phyloP scores from a whole-genome alignment of 2,797 vertebrate species.

The Galagoides demidoff region DNA sequence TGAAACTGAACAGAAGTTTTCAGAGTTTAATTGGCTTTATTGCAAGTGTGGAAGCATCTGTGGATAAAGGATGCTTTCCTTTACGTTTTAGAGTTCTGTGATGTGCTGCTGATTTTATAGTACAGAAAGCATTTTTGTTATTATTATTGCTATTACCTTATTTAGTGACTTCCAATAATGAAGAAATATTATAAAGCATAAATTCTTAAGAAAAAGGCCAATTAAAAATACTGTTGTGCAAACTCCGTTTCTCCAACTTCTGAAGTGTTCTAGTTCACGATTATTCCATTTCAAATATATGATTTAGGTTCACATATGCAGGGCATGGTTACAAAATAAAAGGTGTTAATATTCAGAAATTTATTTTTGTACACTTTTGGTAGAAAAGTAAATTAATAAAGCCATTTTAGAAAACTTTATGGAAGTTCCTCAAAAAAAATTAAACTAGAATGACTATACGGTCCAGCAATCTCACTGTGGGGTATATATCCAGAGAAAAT shows the following conservation, averaged over 20 bases:
- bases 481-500: no score
- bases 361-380: background rate
- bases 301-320: background rate
- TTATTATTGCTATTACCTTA: background rate
- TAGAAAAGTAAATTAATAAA: background rate
- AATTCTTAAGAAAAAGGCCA: background rate
- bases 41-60: background rate
- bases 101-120: background rate
- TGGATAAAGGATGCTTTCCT: background rate
- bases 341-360: background rate
- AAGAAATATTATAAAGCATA: background rate
- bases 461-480: background rate
- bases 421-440: background rate
- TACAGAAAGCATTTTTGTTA: background rate
- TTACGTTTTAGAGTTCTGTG: background rate
- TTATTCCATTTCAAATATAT: background rate
- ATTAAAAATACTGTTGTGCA: background rate
- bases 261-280: background rate
- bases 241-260: background rate
- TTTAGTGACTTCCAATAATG: background rate
- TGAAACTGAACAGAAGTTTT: background rate
- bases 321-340: background rate
- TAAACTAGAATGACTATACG: background rate
- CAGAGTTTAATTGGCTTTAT: background rate
- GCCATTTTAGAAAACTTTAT: background rate